Evolutionary conservation across 1,140 invertebrate species (phyloP).

Genomic region (Frieseomelitta varia): DNA sequence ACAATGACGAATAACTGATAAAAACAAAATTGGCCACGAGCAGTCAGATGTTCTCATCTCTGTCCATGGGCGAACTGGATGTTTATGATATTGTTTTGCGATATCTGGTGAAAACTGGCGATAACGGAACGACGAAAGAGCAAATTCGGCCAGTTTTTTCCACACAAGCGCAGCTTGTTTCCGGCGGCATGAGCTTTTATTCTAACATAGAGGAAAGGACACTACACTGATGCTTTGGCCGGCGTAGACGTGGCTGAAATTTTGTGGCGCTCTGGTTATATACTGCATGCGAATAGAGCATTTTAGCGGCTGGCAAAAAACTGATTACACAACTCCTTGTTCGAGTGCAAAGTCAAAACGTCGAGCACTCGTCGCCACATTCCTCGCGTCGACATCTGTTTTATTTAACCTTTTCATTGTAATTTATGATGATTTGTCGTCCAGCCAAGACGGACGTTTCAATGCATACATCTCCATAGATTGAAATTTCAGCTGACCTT

Average conservation of each 20-base stretch:
- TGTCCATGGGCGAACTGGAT: not conserved
- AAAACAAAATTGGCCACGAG: not conserved
- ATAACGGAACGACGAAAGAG: not conserved
- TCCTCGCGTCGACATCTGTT: not conserved
- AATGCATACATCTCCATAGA: too few relatives aligned
- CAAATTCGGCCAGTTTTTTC: conserved; percentile 46
- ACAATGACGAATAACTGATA: not conserved
- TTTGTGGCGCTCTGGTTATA: conserved; percentile 51
- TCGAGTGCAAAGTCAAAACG: not conserved
- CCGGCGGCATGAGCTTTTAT: conserved; percentile 59
- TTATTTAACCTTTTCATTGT: not conserved
- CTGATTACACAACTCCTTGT: conserved; percentile 18
- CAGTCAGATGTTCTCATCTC: not conserved
- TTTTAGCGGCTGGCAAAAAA: conserved; percentile 40
- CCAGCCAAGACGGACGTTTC: not conserved
- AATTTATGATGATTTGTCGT: not conserved
- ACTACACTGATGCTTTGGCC: conserved; percentile 38
- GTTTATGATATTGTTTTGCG: conserved; percentile 15
- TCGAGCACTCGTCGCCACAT: not conserved
- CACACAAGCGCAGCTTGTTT: conserved; percentile 50
- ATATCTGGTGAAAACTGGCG: conserved; percentile 32
- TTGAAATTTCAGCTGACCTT: too few relatives aligned
- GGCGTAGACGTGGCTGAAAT: conserved; percentile 61
- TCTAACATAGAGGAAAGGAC: conserved; percentile 32
- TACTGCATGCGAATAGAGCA: conserved; percentile 58